These are phyloP conservation scores for Pherbina coryleti DNA, from an alignment of 2,888 invertebrate genomes.

Conservation along the genomic window DNA sequence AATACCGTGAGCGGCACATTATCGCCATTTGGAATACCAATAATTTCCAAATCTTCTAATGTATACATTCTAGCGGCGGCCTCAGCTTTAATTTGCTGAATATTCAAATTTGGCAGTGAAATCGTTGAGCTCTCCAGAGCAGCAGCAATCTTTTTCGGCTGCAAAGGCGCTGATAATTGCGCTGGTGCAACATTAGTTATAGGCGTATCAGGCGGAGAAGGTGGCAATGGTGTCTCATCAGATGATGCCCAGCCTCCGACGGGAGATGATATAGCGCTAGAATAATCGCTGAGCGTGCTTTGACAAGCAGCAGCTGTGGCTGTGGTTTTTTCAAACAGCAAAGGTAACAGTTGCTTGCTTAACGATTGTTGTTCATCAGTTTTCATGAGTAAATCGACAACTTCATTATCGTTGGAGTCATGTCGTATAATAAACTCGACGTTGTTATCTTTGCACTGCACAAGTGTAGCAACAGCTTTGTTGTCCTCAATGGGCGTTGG, in stretches of 20 bases:
- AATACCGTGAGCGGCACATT: conserved; percentile 48
- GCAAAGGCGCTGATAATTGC: background rate
- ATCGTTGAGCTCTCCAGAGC: background rate
- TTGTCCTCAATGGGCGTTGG: conserved; percentile 48
- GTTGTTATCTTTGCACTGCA: conserved; percentile 43
- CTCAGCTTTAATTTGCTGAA: background rate
- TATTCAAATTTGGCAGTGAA: conserved; percentile 15
- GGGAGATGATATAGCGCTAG: background rate
- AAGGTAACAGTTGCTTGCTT: conserved; percentile 52
- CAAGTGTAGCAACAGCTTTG: conserved; percentile 47
- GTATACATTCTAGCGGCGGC: conserved; percentile 37
- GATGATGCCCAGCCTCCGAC: background rate
- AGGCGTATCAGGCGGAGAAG: conserved; percentile 42
- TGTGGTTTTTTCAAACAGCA: conserved; percentile 49
- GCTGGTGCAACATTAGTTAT: background rate
- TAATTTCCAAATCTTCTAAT: conserved; percentile 49
- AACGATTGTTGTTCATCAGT: conserved; percentile 49
- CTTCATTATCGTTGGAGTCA: conserved; percentile 25
- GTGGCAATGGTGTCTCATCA: conserved; percentile 24
- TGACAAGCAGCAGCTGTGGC: background rate
- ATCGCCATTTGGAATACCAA: conserved; percentile 50
- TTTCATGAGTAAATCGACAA: conserved; percentile 48
- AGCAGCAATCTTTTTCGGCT: background rate
- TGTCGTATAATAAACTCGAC: conserved; percentile 49
- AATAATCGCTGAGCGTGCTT: background rate